Base-by-base conservation (phyloP, 2,113 vertebrate genomes). In the Gymnorhina tibicen region DNA sequence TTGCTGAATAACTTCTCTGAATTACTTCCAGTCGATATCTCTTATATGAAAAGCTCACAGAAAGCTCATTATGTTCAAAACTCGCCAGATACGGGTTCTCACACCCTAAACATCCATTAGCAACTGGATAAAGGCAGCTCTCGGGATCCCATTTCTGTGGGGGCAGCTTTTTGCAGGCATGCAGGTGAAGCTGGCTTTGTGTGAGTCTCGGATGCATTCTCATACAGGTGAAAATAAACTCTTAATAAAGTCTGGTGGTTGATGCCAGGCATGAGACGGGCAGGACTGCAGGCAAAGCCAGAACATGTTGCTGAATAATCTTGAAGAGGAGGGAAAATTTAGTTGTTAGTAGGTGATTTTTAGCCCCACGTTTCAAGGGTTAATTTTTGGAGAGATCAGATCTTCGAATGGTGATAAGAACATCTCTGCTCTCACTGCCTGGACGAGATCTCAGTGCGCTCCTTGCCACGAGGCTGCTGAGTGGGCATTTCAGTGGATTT, bases 1-100 rank as follows among this genome's bases (percentile, higher is more conserved):
- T 78, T 68, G 72, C 72, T 90, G 92, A 95, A 92, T 90, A 95
- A 95, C 80, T 95, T 93, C 79, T 77, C 67, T 84, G 92, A 96
- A 95, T 92, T 90, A 88, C 80, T 95, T 96, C 80, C 91, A 92
- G 95, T 91, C 32, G 42, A 78, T 91, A 87, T 87, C 73, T 72
- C 47, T 62, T 39, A 23, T 27, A 87, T 60, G 68, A 93, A 90
- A 93, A 93, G 75, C 88, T 81, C 52, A 59, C 53, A 70, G 85
- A 87, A 88, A 95, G 59, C 76, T 90, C 69, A 87, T 91, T 87
- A 44, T 88, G 68, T 62, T 91, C 79, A 77, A 86, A 90, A 91
- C 74, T 88, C 8, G 1, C 75, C 66, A 91, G 75, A 77, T 94
- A 86, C 3, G 22, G 79, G 72, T 93, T 86, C 87, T 93, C 47